These are phyloP conservation scores for Peromyscus polionotus DNA, from an alignment of 2,113 vertebrate species.

Conservation along the genomic window DNA sequence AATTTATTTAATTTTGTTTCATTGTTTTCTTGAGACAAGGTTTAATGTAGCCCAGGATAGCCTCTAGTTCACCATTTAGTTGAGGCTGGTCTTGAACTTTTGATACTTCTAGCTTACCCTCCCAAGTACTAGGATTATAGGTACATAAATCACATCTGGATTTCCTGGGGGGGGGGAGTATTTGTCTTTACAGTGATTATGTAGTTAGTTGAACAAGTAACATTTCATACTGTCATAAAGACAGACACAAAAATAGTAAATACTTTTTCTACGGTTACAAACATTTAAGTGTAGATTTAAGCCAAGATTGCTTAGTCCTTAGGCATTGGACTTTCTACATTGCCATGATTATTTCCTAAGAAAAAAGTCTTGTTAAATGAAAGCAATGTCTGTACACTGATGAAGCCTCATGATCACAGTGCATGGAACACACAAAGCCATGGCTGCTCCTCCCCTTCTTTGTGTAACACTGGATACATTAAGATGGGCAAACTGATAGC, in stretches of 20 bases:
- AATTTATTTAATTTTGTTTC: background rate
- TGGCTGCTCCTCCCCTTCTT: background rate
- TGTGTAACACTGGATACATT: background rate
- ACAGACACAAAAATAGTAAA: background rate
- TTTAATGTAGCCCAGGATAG: background rate
- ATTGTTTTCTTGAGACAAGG: background rate
- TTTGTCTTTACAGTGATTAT: background rate
- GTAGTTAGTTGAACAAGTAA: background rate
- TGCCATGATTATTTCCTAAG: background rate
- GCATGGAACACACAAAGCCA: background rate
- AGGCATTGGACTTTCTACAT: background rate
- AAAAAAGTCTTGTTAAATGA: background rate
- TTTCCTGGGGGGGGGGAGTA: background rate
- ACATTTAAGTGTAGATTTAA: background rate
- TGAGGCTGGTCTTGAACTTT: background rate
- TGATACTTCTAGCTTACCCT: rapidly evolving
- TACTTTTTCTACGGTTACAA: background rate
- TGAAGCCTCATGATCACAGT: background rate
- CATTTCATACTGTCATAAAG: background rate
- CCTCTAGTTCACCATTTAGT: background rate
- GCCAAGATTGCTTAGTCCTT: background rate
- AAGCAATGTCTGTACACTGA: background rate
- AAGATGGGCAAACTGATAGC: background rate
- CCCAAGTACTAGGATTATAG: background rate
- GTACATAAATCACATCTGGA: background rate